Base-by-base conservation (phyloP, 2,888 invertebrate genomes). In the Athalia circularis region DNA sequence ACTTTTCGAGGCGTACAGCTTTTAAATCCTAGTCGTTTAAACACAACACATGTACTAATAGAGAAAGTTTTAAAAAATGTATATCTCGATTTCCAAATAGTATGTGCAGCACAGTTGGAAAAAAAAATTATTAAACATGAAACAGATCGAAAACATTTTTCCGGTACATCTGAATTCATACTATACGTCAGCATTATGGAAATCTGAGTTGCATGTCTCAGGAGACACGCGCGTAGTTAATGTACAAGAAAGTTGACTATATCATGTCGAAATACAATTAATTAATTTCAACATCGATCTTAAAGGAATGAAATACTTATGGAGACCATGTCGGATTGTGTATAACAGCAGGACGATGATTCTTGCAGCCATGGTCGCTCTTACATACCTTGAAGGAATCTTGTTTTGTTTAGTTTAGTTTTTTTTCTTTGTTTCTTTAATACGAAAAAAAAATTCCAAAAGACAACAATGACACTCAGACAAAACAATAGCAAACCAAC, bases 341-440 rank as follows among this genome's bases (percentile, higher is more conserved):
- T 62, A 78, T 72, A 79, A 77, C 78, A 75, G 64, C 61, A 75
- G 79, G 85, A 86, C 89, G 89, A 90, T 89, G 89, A 90, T 89
- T 87, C 85, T 81, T 88, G 89, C 86, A 89, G 89, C 89, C 90
- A 90, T 89, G 90, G 89, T 87, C 83, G 80, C 86, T 29, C 29
- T 85, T 88, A 88, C 86, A 84, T 87, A 87, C 87, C 87, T 87
- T 86, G 61, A 80, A 77, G 76, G 80, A 82, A 79, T 80, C 78
- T 80, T 78, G 77, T 64, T 62, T 57, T 7, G 43, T 50, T 29
- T 50, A 29, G 61, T 48, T 57, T 7, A 6, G 0, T 11, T 29
- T 29, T 57, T 13, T 54, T 6, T 11, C n/a, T 54, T 11, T 54
- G n/a, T 11, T 11, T 54, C n/a, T 11, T 54, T 9, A 9, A 54